A percentile compares a stretch with the other conserved stretches of the same genome.
Evolutionary conservation across 1,140 invertebrate species (phyloP).

Genomic region (Galleria mellonella): DNA sequence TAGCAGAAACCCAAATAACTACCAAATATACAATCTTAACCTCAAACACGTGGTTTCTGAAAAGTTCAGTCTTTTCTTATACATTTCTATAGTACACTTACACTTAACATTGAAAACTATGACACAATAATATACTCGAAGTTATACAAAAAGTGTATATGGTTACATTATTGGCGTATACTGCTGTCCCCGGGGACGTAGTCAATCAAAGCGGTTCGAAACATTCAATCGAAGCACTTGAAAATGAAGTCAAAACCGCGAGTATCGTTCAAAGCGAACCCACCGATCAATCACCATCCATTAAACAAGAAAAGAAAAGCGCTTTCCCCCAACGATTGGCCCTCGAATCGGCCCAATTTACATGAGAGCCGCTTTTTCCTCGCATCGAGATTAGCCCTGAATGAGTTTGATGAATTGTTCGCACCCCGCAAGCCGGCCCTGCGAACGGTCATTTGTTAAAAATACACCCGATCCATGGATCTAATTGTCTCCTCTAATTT

Average conservation of each 20-base stretch:
- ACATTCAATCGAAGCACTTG: conserved; percentile 54
- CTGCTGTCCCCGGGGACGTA: background rate
- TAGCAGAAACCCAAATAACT: no score
- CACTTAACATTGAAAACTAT: no score
- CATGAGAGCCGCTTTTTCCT: conserved; percentile 73
- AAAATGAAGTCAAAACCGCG: conserved; percentile 67
- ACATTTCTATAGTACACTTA: no score
- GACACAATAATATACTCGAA: no score
- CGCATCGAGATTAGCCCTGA: conserved; percentile 71
- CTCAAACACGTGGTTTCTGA: no score
- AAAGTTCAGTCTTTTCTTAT: no score
- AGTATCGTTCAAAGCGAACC: conserved; percentile 55
- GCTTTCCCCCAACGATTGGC: conserved; percentile 67
- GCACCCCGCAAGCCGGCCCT: conserved; percentile 36
- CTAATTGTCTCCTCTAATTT: conserved; percentile 74
- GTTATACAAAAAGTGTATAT: no score
- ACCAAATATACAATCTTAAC: no score
- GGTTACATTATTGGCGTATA: conserved; percentile 2
- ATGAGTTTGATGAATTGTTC: conserved; percentile 73
- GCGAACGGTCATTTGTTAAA: conserved; percentile 71
- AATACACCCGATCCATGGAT: conserved; percentile 70
- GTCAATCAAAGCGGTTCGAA: conserved; percentile 17
- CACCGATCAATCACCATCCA: conserved; percentile 73
- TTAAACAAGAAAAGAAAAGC: conserved; percentile 73
- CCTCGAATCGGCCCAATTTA: conserved; percentile 71